A percentile compares a stretch with the other conserved stretches of the same genome.
Evolutionary conservation across 1,140 invertebrate genomes (phyloP).

Genomic region (Dreissena rostriformis): DNA sequence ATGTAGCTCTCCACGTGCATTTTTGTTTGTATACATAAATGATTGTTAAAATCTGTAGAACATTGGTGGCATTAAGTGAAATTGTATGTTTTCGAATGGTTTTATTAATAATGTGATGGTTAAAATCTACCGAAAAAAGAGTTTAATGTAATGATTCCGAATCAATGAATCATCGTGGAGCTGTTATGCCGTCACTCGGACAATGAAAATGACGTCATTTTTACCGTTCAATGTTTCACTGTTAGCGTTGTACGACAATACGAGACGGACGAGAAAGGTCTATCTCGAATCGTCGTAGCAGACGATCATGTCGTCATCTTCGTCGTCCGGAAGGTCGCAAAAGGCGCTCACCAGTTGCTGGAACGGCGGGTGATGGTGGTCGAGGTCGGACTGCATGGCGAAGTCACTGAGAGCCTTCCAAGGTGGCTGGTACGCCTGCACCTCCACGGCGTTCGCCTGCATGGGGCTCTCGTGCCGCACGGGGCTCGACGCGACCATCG

Average conservation of each 20-base stretch:
- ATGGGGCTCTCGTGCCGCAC: constrained; percentile 90
- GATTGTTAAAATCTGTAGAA: too few species aligned
- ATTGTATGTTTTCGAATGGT: too few species aligned
- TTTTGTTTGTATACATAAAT: too few species aligned
- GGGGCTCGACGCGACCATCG: constrained; percentile 97
- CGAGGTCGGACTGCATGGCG: constrained; percentile 95
- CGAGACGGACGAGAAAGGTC: neutral
- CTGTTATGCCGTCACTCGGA: too few species aligned
- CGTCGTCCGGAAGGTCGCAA: constrained; percentile 72
- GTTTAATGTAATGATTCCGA: too few species aligned
- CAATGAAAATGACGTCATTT: constrained; percentile 1
- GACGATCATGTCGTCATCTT: constrained; percentile 73
- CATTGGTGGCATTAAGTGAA: too few species aligned
- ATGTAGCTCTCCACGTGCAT: too few species aligned
- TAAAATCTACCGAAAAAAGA: too few species aligned
- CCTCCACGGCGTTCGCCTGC: constrained; percentile 86
- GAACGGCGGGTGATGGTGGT: constrained; percentile 93
- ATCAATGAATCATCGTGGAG: too few species aligned
- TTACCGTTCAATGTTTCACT: constrained; percentile 51
- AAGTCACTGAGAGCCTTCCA: constrained; percentile 98
- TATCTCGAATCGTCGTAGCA: constrained; percentile 67
- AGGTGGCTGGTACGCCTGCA: constrained; percentile 96
- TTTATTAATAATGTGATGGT: too few species aligned
- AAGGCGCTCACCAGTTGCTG: constrained; percentile 93
- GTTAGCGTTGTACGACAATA: constrained; percentile 46